Conservation (phyloP, 2,888 invertebrate genomes). For the Tinea semifulvella region DNA sequence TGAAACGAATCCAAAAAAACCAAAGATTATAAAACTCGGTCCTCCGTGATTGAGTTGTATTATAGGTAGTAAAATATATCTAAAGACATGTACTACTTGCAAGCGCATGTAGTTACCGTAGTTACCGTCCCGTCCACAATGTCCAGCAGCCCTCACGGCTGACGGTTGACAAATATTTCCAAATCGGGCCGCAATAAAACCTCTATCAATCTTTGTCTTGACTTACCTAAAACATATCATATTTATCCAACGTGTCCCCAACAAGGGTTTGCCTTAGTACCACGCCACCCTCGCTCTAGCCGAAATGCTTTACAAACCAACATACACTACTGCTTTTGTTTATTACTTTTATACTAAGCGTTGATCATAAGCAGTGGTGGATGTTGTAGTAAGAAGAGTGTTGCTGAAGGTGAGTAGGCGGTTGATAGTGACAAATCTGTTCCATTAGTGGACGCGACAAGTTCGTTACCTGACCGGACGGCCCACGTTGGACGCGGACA, state of each 20-base stretch:
- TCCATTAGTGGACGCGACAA: conserved; percentile 18
- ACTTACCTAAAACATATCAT: conserved; percentile 14
- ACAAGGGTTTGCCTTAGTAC: conserved; percentile 1
- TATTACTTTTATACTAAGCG: not conserved
- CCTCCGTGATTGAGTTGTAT: no score
- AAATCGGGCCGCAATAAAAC: conserved; percentile 10
- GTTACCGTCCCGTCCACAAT: no score
- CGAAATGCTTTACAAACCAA: not conserved
- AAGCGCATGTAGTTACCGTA: no score
- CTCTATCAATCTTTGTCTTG: conserved; percentile 14
- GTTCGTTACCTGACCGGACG: conserved; percentile 15
- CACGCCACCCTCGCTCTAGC: not conserved
- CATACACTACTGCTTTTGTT: not conserved
- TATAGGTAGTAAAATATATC: no score
- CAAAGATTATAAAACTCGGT: no score
- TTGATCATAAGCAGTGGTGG: not conserved
- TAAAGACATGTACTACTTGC: no score
- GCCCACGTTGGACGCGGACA: not conserved
- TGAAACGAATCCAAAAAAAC: no score
- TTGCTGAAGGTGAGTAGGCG: conserved; percentile 9
- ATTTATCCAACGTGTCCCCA: conserved; percentile 12
- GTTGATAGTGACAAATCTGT: conserved; percentile 20
- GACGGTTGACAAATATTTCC: conserved; percentile 11
- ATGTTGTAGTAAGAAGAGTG: not conserved
- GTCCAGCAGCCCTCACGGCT: no score